Evolutionary conservation across 2,113 vertebrate genomes (phyloP).

Genomic region (Dendrocopos noguchii): DNA sequence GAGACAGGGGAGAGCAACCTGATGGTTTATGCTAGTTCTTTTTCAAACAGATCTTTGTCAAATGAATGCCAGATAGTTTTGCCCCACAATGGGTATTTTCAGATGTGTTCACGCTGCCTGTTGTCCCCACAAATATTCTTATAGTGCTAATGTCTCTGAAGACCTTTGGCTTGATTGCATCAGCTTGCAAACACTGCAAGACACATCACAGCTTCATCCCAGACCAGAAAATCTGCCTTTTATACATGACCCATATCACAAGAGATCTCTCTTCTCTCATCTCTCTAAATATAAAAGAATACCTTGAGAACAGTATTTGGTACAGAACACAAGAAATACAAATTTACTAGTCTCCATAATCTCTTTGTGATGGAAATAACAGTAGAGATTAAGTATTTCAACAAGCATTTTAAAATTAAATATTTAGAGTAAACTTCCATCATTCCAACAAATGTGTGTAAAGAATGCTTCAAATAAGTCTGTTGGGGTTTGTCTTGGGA

Average conservation of each 20-base stretch:
- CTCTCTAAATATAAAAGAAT: neutral
- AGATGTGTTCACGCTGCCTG: neutral
- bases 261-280: neutral
- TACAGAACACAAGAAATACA: conserved; percentile 28
- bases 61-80: neutral
- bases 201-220: conserved; percentile 42
- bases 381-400: neutral
- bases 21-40: neutral
- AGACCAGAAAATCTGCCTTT: conserved; percentile 32
- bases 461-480: neutral
- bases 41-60: neutral
- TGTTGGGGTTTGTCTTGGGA: neutral
- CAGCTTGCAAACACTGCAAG: conserved; percentile 10
- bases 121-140: neutral
- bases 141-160: neutral
- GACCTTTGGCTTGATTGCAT: conserved; percentile 37
- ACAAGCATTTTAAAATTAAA: conserved; percentile 3
- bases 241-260: neutral
- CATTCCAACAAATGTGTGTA: conserved; percentile 10
- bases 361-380: conserved; percentile 2
- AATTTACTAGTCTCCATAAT: conserved; percentile 14
- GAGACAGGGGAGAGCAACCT: neutral
- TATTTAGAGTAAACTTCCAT: conserved; percentile 25
- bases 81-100: conserved; percentile 1
- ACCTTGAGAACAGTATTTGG: conserved; percentile 26